Evolutionary conservation across 2,888 invertebrate species (phyloP).

Genomic region (Rutpela maculata): DNA sequence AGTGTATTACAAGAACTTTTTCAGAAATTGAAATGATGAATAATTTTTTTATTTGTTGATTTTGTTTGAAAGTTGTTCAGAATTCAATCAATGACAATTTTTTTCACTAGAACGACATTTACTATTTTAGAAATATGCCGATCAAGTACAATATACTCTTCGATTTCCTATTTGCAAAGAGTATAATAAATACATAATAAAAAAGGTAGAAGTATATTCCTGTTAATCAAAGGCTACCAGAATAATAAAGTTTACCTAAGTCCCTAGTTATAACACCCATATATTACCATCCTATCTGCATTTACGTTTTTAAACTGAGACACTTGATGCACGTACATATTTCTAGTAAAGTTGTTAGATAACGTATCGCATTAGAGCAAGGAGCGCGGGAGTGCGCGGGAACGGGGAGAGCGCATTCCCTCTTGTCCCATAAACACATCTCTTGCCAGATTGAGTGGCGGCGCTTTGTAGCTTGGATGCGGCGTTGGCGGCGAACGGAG

Average conservation of each 20-base stretch:
- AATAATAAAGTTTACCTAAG: background rate
- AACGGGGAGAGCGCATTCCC: constrained; percentile 49
- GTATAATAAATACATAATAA: too few species aligned
- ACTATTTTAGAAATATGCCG: too few species aligned
- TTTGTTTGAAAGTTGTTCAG: too few species aligned
- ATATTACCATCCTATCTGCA: background rate
- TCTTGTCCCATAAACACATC: constrained; percentile 62
- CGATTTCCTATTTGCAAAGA: too few species aligned
- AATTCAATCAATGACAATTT: too few species aligned
- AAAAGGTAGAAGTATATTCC: background rate
- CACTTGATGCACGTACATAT: constrained; percentile 26
- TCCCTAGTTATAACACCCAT: background rate
- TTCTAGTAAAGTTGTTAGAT: constrained; percentile 31
- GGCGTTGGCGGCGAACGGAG: constrained; percentile 52
- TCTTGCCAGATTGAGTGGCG: constrained; percentile 60
- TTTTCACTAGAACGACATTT: too few species aligned
- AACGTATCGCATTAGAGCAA: constrained; percentile 25
- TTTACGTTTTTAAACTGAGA: background rate
- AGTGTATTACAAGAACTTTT: too few species aligned
- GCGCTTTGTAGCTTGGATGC: constrained; percentile 39
- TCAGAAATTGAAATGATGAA: too few species aligned
- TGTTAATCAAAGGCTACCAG: background rate
- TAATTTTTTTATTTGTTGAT: too few species aligned
- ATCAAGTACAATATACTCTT: too few species aligned
- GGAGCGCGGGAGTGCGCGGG: constrained; percentile 18